phyloP scores from a whole-genome alignment of 2,888 invertebrate genomes.

The Caenorhabditis plicata region DNA sequence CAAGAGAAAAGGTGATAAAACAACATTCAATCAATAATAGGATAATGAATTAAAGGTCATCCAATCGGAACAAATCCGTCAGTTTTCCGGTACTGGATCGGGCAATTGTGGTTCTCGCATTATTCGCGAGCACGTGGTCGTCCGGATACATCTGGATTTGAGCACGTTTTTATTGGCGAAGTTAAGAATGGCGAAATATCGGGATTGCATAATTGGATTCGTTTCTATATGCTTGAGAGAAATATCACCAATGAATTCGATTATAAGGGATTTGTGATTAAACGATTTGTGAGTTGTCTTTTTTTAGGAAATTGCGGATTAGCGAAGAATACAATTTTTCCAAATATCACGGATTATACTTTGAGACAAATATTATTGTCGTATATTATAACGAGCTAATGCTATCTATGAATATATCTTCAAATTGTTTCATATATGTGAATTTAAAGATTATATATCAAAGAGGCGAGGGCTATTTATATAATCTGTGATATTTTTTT shows the following conservation, averaged over 20 bases:
- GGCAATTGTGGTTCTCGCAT: slow-evolving; percentile 72
- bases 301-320: no score
- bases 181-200: slow-evolving; percentile 77
- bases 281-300: slow-evolving; percentile 58
- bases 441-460: no score
- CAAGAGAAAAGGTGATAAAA: slow-evolving; percentile 38
- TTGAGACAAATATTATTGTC: no score
- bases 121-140: slow-evolving; percentile 77
- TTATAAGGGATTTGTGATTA: slow-evolving; percentile 62
- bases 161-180: slow-evolving; percentile 88
- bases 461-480: no score
- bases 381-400: no score
- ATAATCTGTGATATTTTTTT: no score
- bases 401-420: no score
- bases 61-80: slow-evolving; percentile 48
- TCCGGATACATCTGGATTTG: slow-evolving; percentile 86
- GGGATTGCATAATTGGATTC: slow-evolving; percentile 84
- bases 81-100: slow-evolving; percentile 47
- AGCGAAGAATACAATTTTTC: no score
- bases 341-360: no score
- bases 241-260: slow-evolving; percentile 69
- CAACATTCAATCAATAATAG: slow-evolving; percentile 2
- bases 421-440: no score
- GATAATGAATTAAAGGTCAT: slow-evolving; percentile 39
- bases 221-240: slow-evolving; percentile 74